Conservation (phyloP, 2,888 invertebrate genomes). For the Eumacrocentrus americanus region DNA sequence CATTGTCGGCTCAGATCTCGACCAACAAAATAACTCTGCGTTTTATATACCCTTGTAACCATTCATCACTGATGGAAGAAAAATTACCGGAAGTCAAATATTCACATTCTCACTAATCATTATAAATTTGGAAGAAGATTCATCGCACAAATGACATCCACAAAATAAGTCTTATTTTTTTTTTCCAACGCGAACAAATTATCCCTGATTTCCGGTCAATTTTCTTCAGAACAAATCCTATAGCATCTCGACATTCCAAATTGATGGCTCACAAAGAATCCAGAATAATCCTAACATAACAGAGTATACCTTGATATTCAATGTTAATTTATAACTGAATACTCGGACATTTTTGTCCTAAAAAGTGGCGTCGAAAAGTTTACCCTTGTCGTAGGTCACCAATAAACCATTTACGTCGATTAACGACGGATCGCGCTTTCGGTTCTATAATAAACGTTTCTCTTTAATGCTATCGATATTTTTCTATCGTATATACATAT, state of each 20-base stretch:
- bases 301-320: conserved; percentile 4
- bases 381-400: neutral
- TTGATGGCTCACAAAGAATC: conserved; percentile 17
- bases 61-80: neutral
- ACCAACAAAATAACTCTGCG: conserved; percentile 19
- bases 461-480: conserved; percentile 33
- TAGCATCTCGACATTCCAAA: conserved; percentile 22
- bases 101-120: conserved; percentile 24
- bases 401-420: neutral
- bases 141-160: neutral
- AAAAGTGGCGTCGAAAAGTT: conserved; percentile 7
- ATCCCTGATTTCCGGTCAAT: conserved; percentile 41
- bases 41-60: neutral
- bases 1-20: conserved; percentile 36
- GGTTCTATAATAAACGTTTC: conserved; percentile 22
- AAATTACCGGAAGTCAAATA: neutral
- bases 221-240: conserved; percentile 28
- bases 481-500: conserved; percentile 38
- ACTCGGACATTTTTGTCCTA: neutral
- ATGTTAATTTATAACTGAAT: conserved; percentile 24
- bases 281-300: conserved; percentile 11
- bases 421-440: conserved; percentile 30
- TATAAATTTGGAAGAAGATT: conserved; percentile 30
- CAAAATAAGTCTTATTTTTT: neutral
- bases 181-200: conserved; percentile 21